Base-by-base conservation (phyloP, 2,888 invertebrate species). In the Trichopoda pennipes region DNA sequence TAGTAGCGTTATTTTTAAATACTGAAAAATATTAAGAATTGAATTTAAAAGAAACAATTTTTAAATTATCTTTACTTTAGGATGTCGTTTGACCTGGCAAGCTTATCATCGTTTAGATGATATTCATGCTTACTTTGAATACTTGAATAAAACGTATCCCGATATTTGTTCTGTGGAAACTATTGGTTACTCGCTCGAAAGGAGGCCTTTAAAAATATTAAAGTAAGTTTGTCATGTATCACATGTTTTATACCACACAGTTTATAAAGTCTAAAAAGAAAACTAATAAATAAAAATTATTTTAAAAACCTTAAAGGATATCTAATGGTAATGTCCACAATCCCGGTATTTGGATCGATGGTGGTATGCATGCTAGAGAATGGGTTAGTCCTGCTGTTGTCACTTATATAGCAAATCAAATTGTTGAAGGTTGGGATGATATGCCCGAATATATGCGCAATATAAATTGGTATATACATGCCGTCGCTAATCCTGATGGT, bases 341-440 rank as follows among this genome's bases (percentile, higher is more conserved):
- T 82, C 91, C 92, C 0, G 94, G 94, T 0, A 92, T 96, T 14
- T 96, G 95, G 95, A 90, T 95, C 53, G 95, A 95, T 87, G 95
- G 94, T 0, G 95, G 96, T 21, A 96, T 97, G 85, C 97, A 97
- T 87, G 96, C 97, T 0, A 93, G 98, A 23, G 98, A 98, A 92
- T 98, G 96, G 96, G 96, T 97, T 86, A 94, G 95, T 55, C 94
- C 95, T 0, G 95, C 96, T 0, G 93, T 94, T 0, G 95, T 95
- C 3, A 95, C 96, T 0, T 96, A 94, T 89, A 92, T 96, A 49
- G 94, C 96, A 19, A 93, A 96, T 87, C 92, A 94, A 79, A 90
- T 96, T 63, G 93, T 94, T 2, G 94, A 94, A 85, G 94, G 94
- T 85, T 95, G 94, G 89, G 93, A 95, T 58, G 91, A 92, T 4